Evolutionary conservation across 64 coral and sea anemone species (phyloP).

Genomic region (Anthopleura sola): DNA sequence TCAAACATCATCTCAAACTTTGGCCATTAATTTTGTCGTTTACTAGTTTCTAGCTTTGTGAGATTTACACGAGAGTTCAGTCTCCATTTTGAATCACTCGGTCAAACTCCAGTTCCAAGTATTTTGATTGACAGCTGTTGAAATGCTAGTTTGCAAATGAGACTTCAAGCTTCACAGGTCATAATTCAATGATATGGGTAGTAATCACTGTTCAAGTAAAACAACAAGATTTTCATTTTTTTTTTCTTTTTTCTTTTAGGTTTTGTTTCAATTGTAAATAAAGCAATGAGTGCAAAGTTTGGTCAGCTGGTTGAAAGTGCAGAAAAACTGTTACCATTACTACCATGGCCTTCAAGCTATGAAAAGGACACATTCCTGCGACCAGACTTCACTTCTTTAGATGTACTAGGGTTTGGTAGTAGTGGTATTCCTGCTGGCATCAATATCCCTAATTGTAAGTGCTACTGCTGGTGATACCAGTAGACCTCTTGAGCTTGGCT

Average conservation of each 20-base stretch:
- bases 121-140: too few species aligned
- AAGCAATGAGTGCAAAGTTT: constrained; percentile 98
- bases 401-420: constrained; percentile 87
- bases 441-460: constrained; percentile 99
- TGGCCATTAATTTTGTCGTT: too few species aligned
- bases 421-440: constrained; percentile 98
- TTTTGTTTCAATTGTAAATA: constrained; percentile 94
- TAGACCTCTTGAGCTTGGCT: background rate
- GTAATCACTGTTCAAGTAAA: too few species aligned
- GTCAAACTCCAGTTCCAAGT: too few species aligned
- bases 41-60: too few species aligned
- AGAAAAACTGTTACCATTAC: constrained; percentile 58
- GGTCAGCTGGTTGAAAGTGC: constrained; percentile 63
- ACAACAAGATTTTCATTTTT: background rate
- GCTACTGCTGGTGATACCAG: background rate
- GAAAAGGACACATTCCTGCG: constrained; percentile 90
- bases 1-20: too few species aligned
- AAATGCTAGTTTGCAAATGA: too few species aligned
- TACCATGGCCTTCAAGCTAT: constrained; percentile 83
- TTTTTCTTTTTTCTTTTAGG: constrained; percentile 31
- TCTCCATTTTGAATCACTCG: too few species aligned
- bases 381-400: constrained; percentile 96
- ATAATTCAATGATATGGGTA: too few species aligned
- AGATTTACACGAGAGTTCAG: too few species aligned
- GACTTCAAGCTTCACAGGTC: too few species aligned